Evolutionary conservation across 1,140 invertebrate genomes (phyloP).

Genomic region (Drosophila neocordata): DNA sequence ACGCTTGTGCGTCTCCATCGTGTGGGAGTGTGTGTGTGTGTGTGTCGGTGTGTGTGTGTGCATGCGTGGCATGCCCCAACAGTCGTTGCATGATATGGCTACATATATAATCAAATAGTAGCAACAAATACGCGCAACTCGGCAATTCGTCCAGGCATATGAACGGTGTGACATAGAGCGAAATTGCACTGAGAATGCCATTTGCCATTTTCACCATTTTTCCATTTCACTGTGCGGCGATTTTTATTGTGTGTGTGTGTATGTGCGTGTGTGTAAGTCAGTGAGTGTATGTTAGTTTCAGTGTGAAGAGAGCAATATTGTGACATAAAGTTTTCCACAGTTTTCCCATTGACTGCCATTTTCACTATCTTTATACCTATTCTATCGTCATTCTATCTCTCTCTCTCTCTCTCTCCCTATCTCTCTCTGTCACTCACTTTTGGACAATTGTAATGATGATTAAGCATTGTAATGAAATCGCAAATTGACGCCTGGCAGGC

Average conservation of each 20-base stretch:
- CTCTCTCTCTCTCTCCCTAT: slow-evolving; percentile 11
- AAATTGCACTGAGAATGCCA: slow-evolving; percentile 70
- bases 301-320: slow-evolving; percentile 70
- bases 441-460: slow-evolving; percentile 66
- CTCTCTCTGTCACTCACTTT: slow-evolving; percentile 35
- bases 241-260: slow-evolving; percentile 41
- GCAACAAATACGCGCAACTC: slow-evolving; percentile 65
- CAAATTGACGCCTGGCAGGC: slow-evolving; percentile 60
- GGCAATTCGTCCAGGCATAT: slow-evolving; percentile 58
- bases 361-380: no score
- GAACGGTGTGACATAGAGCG: slow-evolving; percentile 67
- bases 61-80: neutral
- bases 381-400: neutral
- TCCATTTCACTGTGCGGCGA: slow-evolving; percentile 9
- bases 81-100: slow-evolving; percentile 65
- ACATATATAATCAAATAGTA: slow-evolving; percentile 79
- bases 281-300: slow-evolving; percentile 24
- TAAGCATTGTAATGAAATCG: slow-evolving; percentile 80
- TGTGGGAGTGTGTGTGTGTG: slow-evolving; percentile 4
- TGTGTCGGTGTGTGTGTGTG: slow-evolving; percentile 22
- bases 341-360: slow-evolving; percentile 7
- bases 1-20: slow-evolving; percentile 53
- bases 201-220: slow-evolving; percentile 40
- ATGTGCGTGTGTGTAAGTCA: neutral
- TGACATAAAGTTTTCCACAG: slow-evolving; percentile 50